Percentiles rank a stretch among this genome's conserved stretches.
These are phyloP conservation scores for Octopus bimaculoides DNA, from an alignment of 1,140 invertebrate species.

Conservation along the genomic window DNA sequence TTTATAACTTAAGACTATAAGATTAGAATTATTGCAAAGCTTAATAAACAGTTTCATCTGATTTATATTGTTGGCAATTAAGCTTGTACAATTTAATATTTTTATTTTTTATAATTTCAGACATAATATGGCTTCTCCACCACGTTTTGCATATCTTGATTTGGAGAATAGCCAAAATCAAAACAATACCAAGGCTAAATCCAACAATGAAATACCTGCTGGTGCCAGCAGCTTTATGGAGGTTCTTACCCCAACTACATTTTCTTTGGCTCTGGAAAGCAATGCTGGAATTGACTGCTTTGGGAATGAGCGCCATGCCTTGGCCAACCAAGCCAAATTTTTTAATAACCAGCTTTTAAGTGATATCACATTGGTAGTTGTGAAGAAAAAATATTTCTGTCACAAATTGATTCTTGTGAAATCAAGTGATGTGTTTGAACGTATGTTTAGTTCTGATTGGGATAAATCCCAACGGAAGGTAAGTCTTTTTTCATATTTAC, in stretches of 20 bases:
- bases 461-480: conserved; percentile 48
- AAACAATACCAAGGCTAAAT: conserved; percentile 10
- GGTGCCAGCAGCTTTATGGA: conserved; percentile 11
- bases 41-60: too few relatives aligned
- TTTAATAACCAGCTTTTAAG: conserved; percentile 56
- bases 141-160: conserved; percentile 27
- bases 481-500: not conserved
- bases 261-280: conserved; percentile 36
- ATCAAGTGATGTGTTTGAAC: conserved; percentile 58
- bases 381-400: conserved; percentile 52
- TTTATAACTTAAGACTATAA: too few relatives aligned
- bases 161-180: conserved; percentile 19
- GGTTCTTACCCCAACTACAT: conserved; percentile 29
- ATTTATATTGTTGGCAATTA: too few relatives aligned
- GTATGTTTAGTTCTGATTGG: conserved; percentile 58
- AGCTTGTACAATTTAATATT: too few relatives aligned
- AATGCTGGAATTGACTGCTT: conserved; percentile 56
- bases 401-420: conserved; percentile 56
- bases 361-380: conserved; percentile 55
- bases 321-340: conserved; percentile 56
- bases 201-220: conserved; percentile 12
- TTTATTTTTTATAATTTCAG: not conserved
- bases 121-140: conserved; percentile 29
- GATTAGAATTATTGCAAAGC: too few relatives aligned
- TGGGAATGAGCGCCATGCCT: conserved; percentile 55